Evolutionary conservation across 2,113 vertebrate genomes (phyloP).

Genomic region (Hydrochoerus hydrochaeris): DNA sequence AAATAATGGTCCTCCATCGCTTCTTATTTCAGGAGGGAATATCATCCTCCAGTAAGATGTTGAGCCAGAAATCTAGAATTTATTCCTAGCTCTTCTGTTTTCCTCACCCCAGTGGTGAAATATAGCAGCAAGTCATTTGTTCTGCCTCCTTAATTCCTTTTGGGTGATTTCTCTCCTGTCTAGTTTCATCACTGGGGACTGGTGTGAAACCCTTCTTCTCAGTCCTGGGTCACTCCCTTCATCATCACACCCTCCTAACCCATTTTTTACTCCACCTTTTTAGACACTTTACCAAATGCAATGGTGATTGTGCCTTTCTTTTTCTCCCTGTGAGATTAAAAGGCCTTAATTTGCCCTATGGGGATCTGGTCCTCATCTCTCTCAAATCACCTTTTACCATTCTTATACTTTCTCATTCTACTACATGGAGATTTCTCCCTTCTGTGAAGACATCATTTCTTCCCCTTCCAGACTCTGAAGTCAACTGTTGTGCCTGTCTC

Average conservation of each 20-base stretch:
- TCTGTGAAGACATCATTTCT: not conserved
- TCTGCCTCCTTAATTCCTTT: not conserved
- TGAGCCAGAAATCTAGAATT: not conserved
- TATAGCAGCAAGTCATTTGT: not conserved
- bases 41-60: not conserved
- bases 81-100: not conserved
- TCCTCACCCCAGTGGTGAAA: not conserved
- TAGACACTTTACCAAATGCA: not conserved
- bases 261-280: not conserved
- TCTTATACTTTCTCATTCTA: not conserved
- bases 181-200: not conserved
- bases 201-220: not conserved
- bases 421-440: not conserved
- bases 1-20: not conserved
- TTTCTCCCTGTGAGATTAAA: not conserved
- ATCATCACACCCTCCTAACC: not conserved
- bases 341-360: not conserved
- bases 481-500: not conserved
- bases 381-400: not conserved
- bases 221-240: not conserved
- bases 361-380: not conserved
- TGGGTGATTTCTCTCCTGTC: not conserved
- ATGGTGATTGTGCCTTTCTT: not conserved
- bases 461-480: too few species aligned
- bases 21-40: not conserved